Evolutionary conservation across 2,888 invertebrate species (phyloP).

Genomic region (Hydrotaea diabolus): DNA sequence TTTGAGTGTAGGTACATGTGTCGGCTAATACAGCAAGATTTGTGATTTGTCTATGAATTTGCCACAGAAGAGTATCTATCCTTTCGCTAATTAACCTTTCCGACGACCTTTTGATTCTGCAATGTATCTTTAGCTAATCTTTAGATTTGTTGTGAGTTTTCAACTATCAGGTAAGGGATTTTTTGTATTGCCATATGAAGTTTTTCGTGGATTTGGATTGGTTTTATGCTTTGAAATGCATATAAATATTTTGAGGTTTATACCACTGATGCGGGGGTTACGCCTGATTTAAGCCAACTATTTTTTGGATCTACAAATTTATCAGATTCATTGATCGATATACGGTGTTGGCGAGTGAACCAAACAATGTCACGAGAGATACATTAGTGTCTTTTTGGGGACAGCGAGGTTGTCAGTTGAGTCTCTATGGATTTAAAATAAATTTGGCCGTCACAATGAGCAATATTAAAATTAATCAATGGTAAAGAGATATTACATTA

Average conservation of each 20-base stretch:
- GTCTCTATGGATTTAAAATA: too few relatives aligned
- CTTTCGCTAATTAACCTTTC: conserved; percentile 68
- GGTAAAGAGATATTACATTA: too few relatives aligned
- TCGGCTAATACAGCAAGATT: conserved; percentile 40
- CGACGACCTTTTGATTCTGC: conserved; percentile 29
- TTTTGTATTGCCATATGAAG: neutral
- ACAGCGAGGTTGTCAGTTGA: too few relatives aligned
- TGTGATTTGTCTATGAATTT: conserved; percentile 46
- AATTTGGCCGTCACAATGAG: too few relatives aligned
- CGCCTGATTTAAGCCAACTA: conserved; percentile 28
- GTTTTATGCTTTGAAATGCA: conserved; percentile 48
- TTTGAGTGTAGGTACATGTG: conserved; percentile 19
- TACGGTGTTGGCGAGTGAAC: too few relatives aligned
- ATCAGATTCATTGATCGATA: neutral
- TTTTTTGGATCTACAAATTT: neutral
- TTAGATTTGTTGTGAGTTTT: conserved; percentile 7
- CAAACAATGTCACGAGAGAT: too few relatives aligned
- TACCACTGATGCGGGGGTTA: conserved; percentile 43
- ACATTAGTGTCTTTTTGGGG: too few relatives aligned
- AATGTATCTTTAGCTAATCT: conserved; percentile 32
- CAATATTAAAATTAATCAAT: too few relatives aligned
- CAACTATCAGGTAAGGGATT: conserved; percentile 21
- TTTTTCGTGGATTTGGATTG: conserved; percentile 41
- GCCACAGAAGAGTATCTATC: conserved; percentile 20
- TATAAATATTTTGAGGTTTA: conserved; percentile 58